Conservation (phyloP, 2,888 invertebrate genomes). For the Griposia aprilina region DNA sequence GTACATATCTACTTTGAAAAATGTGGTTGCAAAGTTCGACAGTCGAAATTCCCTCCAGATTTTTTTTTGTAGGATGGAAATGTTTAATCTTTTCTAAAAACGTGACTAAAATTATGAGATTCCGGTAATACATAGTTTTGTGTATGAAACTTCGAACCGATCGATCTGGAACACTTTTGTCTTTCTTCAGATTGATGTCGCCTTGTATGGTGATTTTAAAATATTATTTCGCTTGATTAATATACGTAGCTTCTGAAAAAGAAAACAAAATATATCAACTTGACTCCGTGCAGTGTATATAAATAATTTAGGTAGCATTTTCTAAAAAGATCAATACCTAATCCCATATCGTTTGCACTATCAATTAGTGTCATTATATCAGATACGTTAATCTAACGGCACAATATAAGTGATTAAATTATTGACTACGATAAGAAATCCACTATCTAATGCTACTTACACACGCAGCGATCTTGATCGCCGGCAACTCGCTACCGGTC, state of each 20-base stretch:
- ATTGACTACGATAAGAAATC: slow-evolving; percentile 19
- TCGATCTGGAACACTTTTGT: background rate
- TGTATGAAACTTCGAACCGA: background rate
- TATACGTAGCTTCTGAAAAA: background rate
- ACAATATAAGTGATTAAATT: slow-evolving; percentile 5
- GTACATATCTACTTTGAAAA: background rate
- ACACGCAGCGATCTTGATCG: no score
- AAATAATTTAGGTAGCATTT: slow-evolving; percentile 8
- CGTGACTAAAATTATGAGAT: background rate
- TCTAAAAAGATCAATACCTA: background rate
- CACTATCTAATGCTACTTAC: background rate
- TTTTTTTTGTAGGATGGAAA: background rate
- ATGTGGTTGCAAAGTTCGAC: background rate
- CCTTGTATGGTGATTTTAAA: background rate
- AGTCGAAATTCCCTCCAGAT: background rate
- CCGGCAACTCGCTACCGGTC: background rate
- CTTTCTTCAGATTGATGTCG: background rate
- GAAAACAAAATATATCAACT: background rate
- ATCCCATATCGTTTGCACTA: slow-evolving; percentile 1
- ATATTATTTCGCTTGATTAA: background rate
- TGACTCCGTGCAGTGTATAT: background rate
- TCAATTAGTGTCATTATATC: background rate
- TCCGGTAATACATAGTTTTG: background rate
- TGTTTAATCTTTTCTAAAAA: background rate
- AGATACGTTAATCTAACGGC: background rate